These are phyloP conservation scores for Colletes gigas DNA, from an alignment of 1,140 invertebrate species.

Conservation along the genomic window DNA sequence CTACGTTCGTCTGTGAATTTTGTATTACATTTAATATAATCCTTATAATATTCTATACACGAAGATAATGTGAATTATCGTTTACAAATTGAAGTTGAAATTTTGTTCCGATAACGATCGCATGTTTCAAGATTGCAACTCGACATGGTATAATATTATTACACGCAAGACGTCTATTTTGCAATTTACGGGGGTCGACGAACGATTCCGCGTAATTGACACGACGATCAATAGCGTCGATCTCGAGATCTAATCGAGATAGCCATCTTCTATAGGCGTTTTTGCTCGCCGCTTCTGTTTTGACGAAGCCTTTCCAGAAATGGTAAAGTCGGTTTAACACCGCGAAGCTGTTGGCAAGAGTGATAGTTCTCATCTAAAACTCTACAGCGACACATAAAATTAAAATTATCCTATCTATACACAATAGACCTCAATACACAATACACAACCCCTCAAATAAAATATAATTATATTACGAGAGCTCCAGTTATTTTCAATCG, in stretches of 20 bases:
- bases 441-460: no score
- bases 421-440: no score
- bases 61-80: no score
- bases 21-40: no score
- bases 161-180: constrained; percentile 10
- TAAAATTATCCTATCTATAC: not conserved
- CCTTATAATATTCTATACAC: no score
- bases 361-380: not conserved
- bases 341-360: not conserved
- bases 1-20: no score
- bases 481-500: not conserved
- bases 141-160: constrained; percentile 11
- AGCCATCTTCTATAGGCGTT: not conserved
- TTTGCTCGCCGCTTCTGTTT: not conserved
- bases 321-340: not conserved
- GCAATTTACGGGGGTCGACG: constrained; percentile 35
- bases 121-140: not conserved
- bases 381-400: no score
- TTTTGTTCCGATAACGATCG: not conserved
- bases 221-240: constrained; percentile 27
- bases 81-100: no score
- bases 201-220: constrained; percentile 42
- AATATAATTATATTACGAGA: no score
- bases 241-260: constrained; percentile 43
- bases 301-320: constrained; percentile 33